These are phyloP conservation scores for Capitulum mitella DNA, from an alignment of 2,888 invertebrate genomes.

Conservation along the genomic window DNA sequence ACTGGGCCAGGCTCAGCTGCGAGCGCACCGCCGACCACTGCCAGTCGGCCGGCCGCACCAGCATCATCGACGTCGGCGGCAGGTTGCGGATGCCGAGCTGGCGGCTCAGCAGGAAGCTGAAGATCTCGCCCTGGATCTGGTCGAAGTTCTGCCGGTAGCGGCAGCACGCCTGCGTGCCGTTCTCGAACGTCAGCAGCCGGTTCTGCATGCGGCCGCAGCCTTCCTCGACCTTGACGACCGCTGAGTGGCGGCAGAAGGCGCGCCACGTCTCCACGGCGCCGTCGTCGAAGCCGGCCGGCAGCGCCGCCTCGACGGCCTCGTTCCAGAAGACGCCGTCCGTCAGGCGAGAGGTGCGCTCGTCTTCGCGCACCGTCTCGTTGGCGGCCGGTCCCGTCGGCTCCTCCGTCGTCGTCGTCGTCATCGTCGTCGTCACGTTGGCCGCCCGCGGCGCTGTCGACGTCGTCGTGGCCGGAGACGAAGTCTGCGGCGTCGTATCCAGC, in stretches of 20 bases:
- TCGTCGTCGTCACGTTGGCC: not conserved
- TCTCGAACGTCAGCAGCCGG: constrained; percentile 65
- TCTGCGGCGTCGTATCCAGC: not conserved
- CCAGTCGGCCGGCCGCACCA: constrained; percentile 53
- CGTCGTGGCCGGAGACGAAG: not conserved
- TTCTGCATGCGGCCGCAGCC: constrained; percentile 88
- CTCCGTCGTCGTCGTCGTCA: not conserved
- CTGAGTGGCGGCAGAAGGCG: constrained; percentile 47
- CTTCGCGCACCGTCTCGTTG: not conserved
- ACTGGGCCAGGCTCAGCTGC: constrained; percentile 66
- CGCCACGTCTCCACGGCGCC: constrained; percentile 61
- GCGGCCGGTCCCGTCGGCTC: not conserved
- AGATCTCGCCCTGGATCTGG: constrained; percentile 83
- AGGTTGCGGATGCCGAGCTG: constrained; percentile 67
- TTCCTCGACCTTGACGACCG: constrained; percentile 61
- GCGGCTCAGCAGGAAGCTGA: constrained; percentile 72
- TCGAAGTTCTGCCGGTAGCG: constrained; percentile 80
- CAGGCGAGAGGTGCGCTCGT: constrained; percentile 9
- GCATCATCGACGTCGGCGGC: constrained; percentile 63
- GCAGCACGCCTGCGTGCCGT: constrained; percentile 70
- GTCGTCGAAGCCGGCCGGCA: constrained; percentile 62
- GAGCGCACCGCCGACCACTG: constrained; percentile 59
- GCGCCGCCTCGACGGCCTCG: constrained; percentile 55
- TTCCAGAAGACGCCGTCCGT: constrained; percentile 63
- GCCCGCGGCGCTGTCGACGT: too few relatives aligned